phyloP scores from a whole-genome alignment of 1,140 invertebrate genomes.

The Brachionus paranguensis region DNA sequence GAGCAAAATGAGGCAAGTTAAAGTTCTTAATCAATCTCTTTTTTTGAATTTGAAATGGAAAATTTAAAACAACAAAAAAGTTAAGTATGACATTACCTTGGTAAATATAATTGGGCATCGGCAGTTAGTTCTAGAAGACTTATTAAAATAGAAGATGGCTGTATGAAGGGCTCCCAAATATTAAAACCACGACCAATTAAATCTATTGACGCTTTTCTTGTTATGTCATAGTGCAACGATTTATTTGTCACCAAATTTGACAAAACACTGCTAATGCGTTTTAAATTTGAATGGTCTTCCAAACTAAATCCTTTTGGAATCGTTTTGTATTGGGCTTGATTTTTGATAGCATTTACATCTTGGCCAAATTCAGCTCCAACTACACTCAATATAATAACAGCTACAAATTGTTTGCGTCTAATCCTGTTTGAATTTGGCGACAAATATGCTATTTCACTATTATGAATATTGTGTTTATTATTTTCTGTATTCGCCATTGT shows the following conservation, averaged over 20 bases:
- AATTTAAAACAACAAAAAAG: background rate
- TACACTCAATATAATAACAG: slow-evolving; percentile 89
- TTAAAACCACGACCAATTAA: slow-evolving; percentile 84
- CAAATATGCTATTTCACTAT: slow-evolving; percentile 46
- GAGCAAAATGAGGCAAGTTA: background rate
- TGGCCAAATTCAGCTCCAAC: slow-evolving; percentile 96
- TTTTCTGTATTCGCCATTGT: slow-evolving; percentile 40
- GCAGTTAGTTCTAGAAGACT: slow-evolving; percentile 87
- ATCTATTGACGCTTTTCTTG: slow-evolving; percentile 89
- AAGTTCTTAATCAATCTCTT: background rate
- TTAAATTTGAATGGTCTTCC: slow-evolving; percentile 79
- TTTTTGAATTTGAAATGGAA: background rate
- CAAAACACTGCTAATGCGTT: slow-evolving; percentile 81
- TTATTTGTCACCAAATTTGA: slow-evolving; percentile 77
- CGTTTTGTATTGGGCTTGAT: slow-evolving; percentile 54
- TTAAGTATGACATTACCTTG: background rate
- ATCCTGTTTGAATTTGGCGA: slow-evolving; percentile 60
- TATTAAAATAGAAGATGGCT: slow-evolving; percentile 81
- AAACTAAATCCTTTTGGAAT: slow-evolving; percentile 83
- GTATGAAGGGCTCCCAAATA: slow-evolving; percentile 95
- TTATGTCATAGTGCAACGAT: slow-evolving; percentile 77
- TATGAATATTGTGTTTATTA: slow-evolving; percentile 40
- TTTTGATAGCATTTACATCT: slow-evolving; percentile 57
- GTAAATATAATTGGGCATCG: slow-evolving; percentile 69
- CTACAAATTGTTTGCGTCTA: slow-evolving; percentile 88